These are phyloP conservation scores for Ylistrum balloti DNA, from an alignment of 1,140 invertebrate species.

Conservation along the genomic window DNA sequence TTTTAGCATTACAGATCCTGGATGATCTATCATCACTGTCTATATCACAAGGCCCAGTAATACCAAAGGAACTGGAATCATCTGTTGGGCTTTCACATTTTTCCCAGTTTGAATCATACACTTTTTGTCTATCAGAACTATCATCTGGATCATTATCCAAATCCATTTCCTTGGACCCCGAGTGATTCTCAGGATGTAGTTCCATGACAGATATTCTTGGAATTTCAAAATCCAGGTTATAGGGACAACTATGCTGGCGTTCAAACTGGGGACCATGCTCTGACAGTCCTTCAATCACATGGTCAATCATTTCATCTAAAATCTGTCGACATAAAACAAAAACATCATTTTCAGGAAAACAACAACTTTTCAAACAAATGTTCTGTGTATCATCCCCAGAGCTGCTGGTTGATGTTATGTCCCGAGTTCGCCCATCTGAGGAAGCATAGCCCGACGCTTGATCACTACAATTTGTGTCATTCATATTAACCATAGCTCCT, in stretches of 20 bases:
- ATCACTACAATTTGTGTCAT: too few relatives aligned
- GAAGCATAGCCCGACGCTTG: background rate
- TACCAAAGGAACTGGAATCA: background rate
- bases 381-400: background rate
- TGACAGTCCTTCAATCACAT: conserved; percentile 49
- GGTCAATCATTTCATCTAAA: conserved; percentile 60
- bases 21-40: background rate
- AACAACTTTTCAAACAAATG: conserved; percentile 46
- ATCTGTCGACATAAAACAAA: conserved; percentile 41
- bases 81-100: background rate
- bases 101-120: conserved; percentile 10
- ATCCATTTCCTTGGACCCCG: background rate
- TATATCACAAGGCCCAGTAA: background rate
- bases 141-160: background rate
- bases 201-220: conserved; percentile 61
- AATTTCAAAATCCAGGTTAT: conserved; percentile 70
- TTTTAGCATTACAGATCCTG: background rate
- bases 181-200: background rate
- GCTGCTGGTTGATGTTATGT: background rate
- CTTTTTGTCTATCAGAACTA: background rate
- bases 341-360: conserved; percentile 40
- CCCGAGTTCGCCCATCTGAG: background rate
- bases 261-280: background rate
- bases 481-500: conserved; percentile 37
- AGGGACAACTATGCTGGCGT: conserved; percentile 67